Percentiles rank a stretch among this genome's conserved stretches.
phyloP scores from a whole-genome alignment of 2,113 vertebrate genomes.

The Plestiodon gilberti region DNA sequence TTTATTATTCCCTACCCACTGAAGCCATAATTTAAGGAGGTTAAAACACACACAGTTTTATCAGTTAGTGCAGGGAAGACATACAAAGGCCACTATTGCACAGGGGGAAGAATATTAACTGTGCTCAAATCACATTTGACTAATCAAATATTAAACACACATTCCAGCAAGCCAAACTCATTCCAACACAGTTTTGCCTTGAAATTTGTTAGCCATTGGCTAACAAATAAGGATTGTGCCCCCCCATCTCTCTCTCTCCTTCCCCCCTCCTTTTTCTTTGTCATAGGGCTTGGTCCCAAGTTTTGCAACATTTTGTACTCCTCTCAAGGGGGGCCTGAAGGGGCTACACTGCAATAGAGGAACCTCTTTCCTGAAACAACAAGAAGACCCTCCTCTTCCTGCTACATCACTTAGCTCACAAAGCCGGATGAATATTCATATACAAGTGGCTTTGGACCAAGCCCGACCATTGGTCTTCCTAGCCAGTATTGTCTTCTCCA shows the following conservation, averaged over 20 bases:
- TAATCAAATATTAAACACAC: not conserved
- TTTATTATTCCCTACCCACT: not conserved
- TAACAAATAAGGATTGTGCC: not conserved
- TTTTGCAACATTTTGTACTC: not conserved
- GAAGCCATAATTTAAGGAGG: not conserved
- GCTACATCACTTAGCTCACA: too few species aligned
- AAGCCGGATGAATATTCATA: too few species aligned
- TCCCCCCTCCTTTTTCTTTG: too few species aligned
- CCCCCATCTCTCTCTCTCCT: not conserved
- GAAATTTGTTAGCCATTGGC: not conserved
- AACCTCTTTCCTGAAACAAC: too few species aligned
- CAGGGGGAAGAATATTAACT: not conserved
- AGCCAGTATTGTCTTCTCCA: too few species aligned
- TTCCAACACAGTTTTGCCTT: not conserved
- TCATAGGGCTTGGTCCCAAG: too few species aligned
- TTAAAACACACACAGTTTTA: slow-evolving; percentile 18
- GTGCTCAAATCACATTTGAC: not conserved
- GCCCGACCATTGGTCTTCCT: too few species aligned
- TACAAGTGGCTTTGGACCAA: too few species aligned
- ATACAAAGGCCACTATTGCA: not conserved
- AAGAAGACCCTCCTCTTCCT: too few species aligned
- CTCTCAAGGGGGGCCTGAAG: not conserved
- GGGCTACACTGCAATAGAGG: too few species aligned
- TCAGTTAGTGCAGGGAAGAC: not conserved
- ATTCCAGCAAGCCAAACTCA: not conserved